Percentiles rank a stretch among this genome's conserved stretches.
phyloP scores from a whole-genome alignment of 2,797 vertebrate species.

The Otolemur crassicaudatus region DNA sequence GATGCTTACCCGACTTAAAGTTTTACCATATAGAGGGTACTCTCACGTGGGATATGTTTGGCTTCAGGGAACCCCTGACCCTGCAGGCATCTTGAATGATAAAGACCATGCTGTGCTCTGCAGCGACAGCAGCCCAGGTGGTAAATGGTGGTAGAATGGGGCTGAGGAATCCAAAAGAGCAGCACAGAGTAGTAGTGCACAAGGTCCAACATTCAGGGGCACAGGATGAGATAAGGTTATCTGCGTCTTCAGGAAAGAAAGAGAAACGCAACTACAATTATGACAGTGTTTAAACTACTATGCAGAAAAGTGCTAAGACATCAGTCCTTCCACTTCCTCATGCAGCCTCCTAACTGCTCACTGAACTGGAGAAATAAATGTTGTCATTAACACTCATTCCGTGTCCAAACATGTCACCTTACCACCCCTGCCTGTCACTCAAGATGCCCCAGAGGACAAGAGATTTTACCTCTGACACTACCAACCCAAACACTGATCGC shows the following conservation, averaged over 20 bases:
- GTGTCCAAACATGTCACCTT: background rate
- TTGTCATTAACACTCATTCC: background rate
- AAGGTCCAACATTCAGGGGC: background rate
- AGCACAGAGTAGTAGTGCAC: too few relatives aligned
- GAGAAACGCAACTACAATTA: background rate
- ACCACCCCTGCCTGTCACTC: background rate
- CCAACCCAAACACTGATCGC: background rate
- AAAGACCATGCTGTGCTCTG: background rate
- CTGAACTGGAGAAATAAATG: background rate
- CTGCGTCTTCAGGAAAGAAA: background rate
- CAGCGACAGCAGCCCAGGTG: background rate
- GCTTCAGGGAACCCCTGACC: background rate
- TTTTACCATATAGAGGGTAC: accelerated
- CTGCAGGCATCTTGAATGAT: background rate
- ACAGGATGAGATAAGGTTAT: background rate
- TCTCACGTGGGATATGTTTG: too few relatives aligned
- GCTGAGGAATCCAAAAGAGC: background rate
- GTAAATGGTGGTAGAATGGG: background rate
- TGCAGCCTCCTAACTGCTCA: background rate
- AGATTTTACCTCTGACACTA: background rate
- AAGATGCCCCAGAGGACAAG: background rate
- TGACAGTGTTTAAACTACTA: accelerated
- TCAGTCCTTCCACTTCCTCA: too few relatives aligned
- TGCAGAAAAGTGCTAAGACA: too few relatives aligned
- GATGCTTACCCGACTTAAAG: background rate